Percentiles rank a stretch among this genome's conserved stretches.
These are phyloP conservation scores for Ochropleura plecta DNA, from an alignment of 2,888 invertebrate genomes.

Conservation along the genomic window DNA sequence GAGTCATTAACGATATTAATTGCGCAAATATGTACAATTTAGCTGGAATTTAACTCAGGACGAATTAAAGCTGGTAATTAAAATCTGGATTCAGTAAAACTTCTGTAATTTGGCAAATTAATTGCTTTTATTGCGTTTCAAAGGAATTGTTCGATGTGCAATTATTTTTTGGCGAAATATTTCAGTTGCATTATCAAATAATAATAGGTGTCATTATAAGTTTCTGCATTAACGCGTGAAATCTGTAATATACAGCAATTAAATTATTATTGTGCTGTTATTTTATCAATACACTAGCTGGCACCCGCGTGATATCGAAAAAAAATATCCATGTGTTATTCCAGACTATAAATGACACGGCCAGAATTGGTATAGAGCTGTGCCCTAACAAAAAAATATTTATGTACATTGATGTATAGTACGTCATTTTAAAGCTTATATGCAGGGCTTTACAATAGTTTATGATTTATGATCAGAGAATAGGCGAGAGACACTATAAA, in stretches of 20 bases:
- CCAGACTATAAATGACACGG: too few species aligned
- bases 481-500: too few species aligned
- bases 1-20: constrained; percentile 29
- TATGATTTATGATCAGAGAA: too few species aligned
- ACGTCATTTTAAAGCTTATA: too few species aligned
- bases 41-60: background rate
- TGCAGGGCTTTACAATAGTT: too few species aligned
- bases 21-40: constrained; percentile 10
- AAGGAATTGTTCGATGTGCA: constrained; percentile 15
- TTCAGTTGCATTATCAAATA: background rate
- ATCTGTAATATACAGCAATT: background rate
- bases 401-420: too few species aligned
- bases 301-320: too few species aligned
- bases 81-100: constrained; percentile 42
- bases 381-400: too few species aligned
- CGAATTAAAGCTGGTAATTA: constrained; percentile 46
- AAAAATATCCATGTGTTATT: too few species aligned
- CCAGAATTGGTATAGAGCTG: too few species aligned
- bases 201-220: background rate
- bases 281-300: too few species aligned
- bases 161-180: constrained; percentile 9
- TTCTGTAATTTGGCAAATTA: constrained; percentile 44
- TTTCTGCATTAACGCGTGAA: background rate
- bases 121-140: constrained; percentile 45
- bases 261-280: too few species aligned